phyloP scores from a whole-genome alignment of 1,140 invertebrate species.

The Heliothis subflexa region DNA sequence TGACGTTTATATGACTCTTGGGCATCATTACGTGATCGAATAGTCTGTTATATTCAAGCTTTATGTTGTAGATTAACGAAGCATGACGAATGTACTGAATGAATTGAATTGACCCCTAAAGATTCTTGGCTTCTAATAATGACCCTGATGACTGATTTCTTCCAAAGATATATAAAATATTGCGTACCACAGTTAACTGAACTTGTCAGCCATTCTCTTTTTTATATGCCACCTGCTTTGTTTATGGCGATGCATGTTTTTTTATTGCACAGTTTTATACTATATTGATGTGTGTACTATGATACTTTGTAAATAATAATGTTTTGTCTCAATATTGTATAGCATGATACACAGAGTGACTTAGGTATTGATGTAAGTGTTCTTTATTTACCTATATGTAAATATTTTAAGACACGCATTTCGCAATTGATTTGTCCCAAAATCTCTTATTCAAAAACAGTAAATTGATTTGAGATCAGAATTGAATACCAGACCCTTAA shows the following conservation, averaged over 20 bases:
- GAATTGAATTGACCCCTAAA: conserved; percentile 18
- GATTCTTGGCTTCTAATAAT: conserved; percentile 12
- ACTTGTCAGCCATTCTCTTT: neutral
- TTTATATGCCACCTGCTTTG: conserved; percentile 55
- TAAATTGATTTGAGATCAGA: conserved; percentile 25
- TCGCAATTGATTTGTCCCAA: neutral
- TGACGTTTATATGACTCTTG: neutral
- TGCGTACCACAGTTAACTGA: neutral
- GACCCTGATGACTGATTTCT: neutral
- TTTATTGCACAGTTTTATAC: conserved; percentile 53
- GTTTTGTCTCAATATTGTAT: conserved; percentile 43
- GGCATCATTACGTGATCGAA: conserved; percentile 60
- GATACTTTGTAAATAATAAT: conserved; percentile 35
- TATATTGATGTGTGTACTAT: conserved; percentile 47
- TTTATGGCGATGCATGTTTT: conserved; percentile 62
- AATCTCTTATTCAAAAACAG: neutral
- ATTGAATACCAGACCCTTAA: neutral
- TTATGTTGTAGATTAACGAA: conserved; percentile 65
- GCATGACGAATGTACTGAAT: conserved; percentile 63
- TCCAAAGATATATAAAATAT: conserved; percentile 3
- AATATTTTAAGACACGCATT: conserved; percentile 39
- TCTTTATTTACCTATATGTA: conserved; percentile 37
- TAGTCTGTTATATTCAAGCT: conserved; percentile 60
- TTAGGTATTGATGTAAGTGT: conserved; percentile 43
- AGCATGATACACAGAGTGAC: conserved; percentile 44